phyloP scores from a whole-genome alignment of 2,888 invertebrate species.

The Acanthoscelides obtectus region DNA sequence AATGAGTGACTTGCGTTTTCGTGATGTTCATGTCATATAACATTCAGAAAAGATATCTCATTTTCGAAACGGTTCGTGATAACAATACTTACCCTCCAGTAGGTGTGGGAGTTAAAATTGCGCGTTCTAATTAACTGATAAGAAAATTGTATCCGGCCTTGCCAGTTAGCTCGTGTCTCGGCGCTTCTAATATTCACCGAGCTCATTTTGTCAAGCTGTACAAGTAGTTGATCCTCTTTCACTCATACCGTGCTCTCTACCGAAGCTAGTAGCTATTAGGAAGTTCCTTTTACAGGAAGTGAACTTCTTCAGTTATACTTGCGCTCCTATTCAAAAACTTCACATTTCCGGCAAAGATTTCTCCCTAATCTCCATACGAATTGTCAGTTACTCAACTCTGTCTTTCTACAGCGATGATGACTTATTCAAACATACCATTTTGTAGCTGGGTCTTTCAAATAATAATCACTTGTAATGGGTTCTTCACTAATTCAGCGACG shows the following conservation, averaged over 20 bases:
- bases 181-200: too few species aligned
- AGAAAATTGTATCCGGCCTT: too few species aligned
- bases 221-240: too few species aligned
- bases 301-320: neutral
- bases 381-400: neutral
- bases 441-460: conserved; percentile 1
- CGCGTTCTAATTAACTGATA: too few species aligned
- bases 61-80: too few species aligned
- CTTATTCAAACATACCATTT: neutral
- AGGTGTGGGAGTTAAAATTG: too few species aligned
- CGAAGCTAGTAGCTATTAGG: neutral
- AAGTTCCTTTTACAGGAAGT: neutral
- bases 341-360: neutral
- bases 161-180: too few species aligned
- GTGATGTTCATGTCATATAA: too few species aligned
- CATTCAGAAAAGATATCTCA: too few species aligned
- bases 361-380: neutral
- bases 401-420: neutral
- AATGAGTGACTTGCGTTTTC: too few species aligned
- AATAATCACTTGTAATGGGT: conserved; percentile 2
- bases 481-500: neutral
- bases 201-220: too few species aligned
- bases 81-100: too few species aligned
- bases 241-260: neutral
- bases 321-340: neutral